Evolutionary conservation across 1,140 invertebrate genomes (phyloP).

Genomic region (Nephila pilipes): DNA sequence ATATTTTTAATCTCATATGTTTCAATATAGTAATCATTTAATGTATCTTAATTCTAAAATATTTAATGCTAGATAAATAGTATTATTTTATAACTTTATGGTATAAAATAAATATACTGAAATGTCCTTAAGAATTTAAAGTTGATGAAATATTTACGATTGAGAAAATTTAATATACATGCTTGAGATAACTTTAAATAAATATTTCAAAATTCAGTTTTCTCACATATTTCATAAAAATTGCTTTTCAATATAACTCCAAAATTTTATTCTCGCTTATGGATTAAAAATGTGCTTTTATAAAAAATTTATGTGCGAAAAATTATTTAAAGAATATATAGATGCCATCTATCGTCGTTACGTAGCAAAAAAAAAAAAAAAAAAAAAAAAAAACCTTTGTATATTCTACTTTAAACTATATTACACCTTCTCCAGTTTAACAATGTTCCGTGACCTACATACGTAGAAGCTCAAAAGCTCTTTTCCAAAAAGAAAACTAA

Average conservation of each 20-base stretch:
- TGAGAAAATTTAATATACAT: background rate
- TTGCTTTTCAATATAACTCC: background rate
- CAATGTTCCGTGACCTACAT: background rate
- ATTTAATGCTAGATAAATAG: too few relatives aligned
- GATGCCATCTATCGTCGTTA: too few relatives aligned
- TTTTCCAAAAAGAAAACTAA: constrained; percentile 8
- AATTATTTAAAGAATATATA: background rate
- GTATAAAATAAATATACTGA: too few relatives aligned
- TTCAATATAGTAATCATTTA: too few relatives aligned
- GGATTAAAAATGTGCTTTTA: background rate
- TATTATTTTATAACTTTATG: too few relatives aligned
- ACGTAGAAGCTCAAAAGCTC: background rate
- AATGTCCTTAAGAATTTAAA: too few relatives aligned
- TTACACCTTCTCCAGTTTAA: background rate
- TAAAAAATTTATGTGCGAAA: background rate
- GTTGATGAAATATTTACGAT: too few relatives aligned
- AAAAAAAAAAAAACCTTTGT: too few relatives aligned
- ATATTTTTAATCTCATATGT: too few relatives aligned
- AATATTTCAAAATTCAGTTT: background rate
- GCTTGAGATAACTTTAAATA: background rate
- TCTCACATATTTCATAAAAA: background rate
- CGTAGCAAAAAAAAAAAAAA: background rate
- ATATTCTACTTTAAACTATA: constrained; percentile 1
- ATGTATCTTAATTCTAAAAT: too few relatives aligned
- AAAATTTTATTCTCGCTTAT: background rate